Conservation (phyloP, 92 coral and sea anemone genomes). For the Palythoa grandiflora region DNA sequence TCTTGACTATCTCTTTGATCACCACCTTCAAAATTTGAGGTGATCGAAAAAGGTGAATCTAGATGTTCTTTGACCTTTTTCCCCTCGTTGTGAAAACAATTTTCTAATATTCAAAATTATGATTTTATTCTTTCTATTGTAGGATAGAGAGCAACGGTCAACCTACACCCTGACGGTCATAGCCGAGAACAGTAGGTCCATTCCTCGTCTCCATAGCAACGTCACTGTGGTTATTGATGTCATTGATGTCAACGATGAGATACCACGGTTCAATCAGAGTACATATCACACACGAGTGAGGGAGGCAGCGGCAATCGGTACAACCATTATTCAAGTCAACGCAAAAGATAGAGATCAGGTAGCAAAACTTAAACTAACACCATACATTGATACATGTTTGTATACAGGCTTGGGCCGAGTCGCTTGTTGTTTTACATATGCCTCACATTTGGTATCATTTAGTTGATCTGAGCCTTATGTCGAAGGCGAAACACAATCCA, state of each 20-base stretch:
- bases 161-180: constrained; percentile 75
- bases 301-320: constrained; percentile 79
- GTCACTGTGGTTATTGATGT: constrained; percentile 65
- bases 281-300: constrained; percentile 64
- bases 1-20: no score
- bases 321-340: constrained; percentile 73
- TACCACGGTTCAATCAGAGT: constrained; percentile 70
- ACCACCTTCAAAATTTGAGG: no score
- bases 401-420: no score
- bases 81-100: no score
- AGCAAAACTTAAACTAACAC: not conserved
- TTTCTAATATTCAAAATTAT: not conserved
- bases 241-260: constrained; percentile 74
- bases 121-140: not conserved
- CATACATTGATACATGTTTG: no score
- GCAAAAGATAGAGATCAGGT: constrained; percentile 83
- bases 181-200: constrained; percentile 80
- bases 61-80: no score
- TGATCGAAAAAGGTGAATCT: no score
- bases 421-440: no score
- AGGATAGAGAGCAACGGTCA: constrained; percentile 74
- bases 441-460: no score
- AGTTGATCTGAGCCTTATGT: no score
- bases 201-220: constrained; percentile 65
- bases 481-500: no score